Evolutionary conservation across 2,113 vertebrate genomes (phyloP).

Genomic region (Callocephalon fimbriatum): DNA sequence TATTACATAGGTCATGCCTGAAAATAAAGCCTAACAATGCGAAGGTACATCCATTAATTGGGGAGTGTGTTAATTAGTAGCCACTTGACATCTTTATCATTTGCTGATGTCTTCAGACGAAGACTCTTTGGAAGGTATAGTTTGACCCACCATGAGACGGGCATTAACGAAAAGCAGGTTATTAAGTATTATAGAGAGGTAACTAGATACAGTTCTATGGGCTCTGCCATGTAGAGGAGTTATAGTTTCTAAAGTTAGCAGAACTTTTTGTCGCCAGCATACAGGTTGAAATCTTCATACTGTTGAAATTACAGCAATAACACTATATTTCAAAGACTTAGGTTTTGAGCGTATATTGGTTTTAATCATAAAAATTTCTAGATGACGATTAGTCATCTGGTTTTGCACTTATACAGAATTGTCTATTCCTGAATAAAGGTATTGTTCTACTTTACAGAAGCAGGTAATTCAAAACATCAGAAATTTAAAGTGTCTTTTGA

Average conservation of each 20-base stretch:
- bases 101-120: not conserved
- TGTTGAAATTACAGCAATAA: not conserved
- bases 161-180: not conserved
- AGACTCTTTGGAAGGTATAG: not conserved
- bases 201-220: not conserved
- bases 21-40: not conserved
- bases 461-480: not conserved
- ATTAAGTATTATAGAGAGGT: not conserved
- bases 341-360: not conserved
- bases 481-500: not conserved
- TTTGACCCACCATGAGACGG: not conserved
- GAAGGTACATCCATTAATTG: not conserved
- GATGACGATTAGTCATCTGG: not conserved
- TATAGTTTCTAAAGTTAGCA: not conserved
- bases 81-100: not conserved
- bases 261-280: not conserved
- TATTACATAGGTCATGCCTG: not conserved
- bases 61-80: not conserved
- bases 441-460: not conserved
- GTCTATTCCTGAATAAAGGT: not conserved
- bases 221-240: not conserved
- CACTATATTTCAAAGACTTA: rapidly evolving
- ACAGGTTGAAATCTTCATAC: not conserved
- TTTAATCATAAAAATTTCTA: not conserved
- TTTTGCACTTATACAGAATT: not conserved